Percentiles rank a stretch among this genome's conserved stretches.
Evolutionary conservation across 2,113 vertebrate genomes (phyloP).

Genomic region (Hypanus sabinus): DNA sequence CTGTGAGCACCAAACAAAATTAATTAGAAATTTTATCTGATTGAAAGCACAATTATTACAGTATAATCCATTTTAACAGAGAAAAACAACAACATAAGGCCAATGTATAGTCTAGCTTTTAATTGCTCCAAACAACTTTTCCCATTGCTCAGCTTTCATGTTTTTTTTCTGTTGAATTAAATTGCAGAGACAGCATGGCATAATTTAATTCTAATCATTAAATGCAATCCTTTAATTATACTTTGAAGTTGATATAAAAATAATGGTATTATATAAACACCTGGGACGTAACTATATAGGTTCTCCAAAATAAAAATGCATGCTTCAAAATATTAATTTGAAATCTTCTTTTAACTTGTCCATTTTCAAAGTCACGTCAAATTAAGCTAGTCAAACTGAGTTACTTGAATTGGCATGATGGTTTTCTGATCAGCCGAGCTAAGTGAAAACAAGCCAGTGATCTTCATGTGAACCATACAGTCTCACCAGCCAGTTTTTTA

Average conservation of each 20-base stretch:
- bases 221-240: neutral
- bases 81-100: slow-evolving; percentile 22
- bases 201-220: neutral
- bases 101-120: neutral
- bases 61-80: slow-evolving; percentile 33
- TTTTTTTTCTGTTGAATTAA: slow-evolving; percentile 4
- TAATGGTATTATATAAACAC: neutral
- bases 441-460: neutral
- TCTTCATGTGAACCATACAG: neutral
- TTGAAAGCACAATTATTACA: slow-evolving; percentile 34
- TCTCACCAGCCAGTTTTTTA: neutral
- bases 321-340: neutral
- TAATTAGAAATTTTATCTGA: slow-evolving; percentile 36
- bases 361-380: neutral
- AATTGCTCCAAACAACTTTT: slow-evolving; percentile 30
- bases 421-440: neutral
- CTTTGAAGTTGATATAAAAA: neutral
- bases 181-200: neutral
- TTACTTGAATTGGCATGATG: neutral
- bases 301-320: neutral
- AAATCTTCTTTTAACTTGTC: neutral
- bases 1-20: slow-evolving; percentile 28
- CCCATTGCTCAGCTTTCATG: neutral
- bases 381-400: neutral
- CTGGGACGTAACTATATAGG: neutral